Percentiles rank a stretch among this genome's conserved stretches.
Conservation (phyloP, 2,888 invertebrate species). For the Fissipunctia ypsillon region DNA sequence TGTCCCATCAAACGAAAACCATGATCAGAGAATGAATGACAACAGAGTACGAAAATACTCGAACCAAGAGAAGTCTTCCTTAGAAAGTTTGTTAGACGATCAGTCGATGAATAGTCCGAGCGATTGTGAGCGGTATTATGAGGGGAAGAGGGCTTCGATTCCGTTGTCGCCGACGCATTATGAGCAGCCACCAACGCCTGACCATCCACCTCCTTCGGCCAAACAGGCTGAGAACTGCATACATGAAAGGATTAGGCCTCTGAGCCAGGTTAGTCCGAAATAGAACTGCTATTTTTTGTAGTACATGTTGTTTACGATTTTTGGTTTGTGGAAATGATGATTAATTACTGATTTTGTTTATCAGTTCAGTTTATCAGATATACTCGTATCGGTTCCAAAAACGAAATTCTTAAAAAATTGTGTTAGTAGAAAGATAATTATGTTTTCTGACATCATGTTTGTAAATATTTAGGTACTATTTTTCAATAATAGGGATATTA, state of each 20-base stretch:
- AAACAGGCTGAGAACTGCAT: conserved; percentile 97
- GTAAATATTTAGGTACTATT: conserved; percentile 21
- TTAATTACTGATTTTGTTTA: conserved; percentile 12
- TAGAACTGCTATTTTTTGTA: conserved; percentile 59
- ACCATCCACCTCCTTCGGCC: conserved; percentile 98
- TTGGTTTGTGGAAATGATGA: conserved; percentile 46
- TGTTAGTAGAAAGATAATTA: conserved; percentile 18
- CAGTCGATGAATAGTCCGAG: conserved; percentile 89
- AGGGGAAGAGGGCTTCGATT: conserved; percentile 85
- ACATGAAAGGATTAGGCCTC: conserved; percentile 96
- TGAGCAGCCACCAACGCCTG: conserved; percentile 97
- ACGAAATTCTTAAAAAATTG: background rate
- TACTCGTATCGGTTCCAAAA: conserved; percentile 21
- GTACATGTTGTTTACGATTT: conserved; percentile 37
- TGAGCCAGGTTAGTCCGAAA: conserved; percentile 95
- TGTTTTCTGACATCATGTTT: conserved; percentile 11
- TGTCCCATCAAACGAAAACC: conserved; percentile 91
- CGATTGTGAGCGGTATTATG: conserved; percentile 86
- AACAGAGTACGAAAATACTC: conserved; percentile 86
- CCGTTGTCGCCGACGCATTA: conserved; percentile 97
- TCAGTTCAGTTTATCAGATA: conserved; percentile 23
- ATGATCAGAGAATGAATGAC: conserved; percentile 88
- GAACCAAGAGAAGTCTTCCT: conserved; percentile 89
- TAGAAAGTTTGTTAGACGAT: conserved; percentile 91
- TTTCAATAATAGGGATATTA: background rate